phyloP scores from a whole-genome alignment of 2,113 vertebrate genomes.

The Gnathonemus longibarbis region DNA sequence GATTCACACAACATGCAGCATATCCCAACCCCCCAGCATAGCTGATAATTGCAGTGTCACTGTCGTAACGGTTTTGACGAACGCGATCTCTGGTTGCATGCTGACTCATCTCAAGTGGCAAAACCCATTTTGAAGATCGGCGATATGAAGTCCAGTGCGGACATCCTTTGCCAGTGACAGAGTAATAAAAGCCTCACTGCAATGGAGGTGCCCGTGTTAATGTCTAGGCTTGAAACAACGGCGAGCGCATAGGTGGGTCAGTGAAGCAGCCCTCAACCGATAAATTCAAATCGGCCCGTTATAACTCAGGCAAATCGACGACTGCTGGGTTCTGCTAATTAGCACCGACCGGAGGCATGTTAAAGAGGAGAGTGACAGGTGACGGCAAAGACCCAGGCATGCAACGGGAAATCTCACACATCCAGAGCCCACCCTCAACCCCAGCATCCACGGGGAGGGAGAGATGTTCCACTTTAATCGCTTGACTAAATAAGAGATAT shows the following conservation, averaged over 20 bases:
- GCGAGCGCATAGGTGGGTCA: conserved; percentile 14
- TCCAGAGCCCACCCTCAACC: neutral
- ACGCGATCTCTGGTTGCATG: neutral
- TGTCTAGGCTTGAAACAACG: neutral
- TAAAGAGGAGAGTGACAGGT: conserved; percentile 35
- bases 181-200: neutral
- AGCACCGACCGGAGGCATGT: conserved; percentile 46
- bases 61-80: neutral
- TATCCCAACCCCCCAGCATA: neutral
- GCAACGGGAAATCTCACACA: conserved; percentile 40
- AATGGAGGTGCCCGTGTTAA: neutral
- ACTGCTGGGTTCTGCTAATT: conserved; percentile 51
- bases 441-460: neutral
- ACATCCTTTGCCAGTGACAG: neutral
- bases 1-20: neutral
- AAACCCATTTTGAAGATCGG: neutral
- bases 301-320: conserved; percentile 47
- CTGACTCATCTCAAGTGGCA: neutral
- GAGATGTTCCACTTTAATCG: neutral
- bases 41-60: neutral
- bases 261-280: conserved; percentile 23
- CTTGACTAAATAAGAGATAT: conserved; percentile 36
- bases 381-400: conserved; percentile 40
- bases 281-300: conserved; percentile 47
- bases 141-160: neutral